These are phyloP conservation scores for Petrolisthes cinctipes DNA, from an alignment of 2,888 invertebrate genomes.

Conservation along the genomic window DNA sequence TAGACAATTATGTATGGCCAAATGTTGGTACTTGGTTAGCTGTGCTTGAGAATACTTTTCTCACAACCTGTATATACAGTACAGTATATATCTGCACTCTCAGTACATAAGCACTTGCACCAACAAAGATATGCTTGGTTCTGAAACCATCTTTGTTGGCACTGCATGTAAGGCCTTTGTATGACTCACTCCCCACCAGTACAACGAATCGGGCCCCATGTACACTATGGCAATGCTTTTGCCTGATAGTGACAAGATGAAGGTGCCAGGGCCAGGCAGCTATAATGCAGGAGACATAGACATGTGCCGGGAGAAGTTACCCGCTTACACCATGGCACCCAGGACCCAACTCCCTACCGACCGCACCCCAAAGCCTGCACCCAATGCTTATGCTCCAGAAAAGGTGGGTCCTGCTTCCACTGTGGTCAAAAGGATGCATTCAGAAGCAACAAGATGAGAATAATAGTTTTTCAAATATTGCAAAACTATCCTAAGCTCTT, in stretches of 20 bases:
- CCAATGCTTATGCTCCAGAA: slow-evolving; percentile 61
- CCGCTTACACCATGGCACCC: slow-evolving; percentile 62
- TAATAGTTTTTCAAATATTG: no score
- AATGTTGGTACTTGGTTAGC: no score
- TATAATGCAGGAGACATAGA: slow-evolving; percentile 56
- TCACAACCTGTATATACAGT: background rate
- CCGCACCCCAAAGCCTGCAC: slow-evolving; percentile 59
- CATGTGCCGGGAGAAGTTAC: slow-evolving; percentile 50
- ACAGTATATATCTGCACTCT: background rate
- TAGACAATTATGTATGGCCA: no score
- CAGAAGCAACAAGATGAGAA: no score
- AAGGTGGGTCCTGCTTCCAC: slow-evolving; percentile 38
- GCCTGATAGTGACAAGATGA: slow-evolving; percentile 37
- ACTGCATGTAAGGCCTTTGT: background rate
- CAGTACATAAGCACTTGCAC: background rate
- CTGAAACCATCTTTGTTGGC: background rate
- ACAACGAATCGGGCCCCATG: slow-evolving; percentile 31
- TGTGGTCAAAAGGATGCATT: no score
- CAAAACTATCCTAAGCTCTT: no score
- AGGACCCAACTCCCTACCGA: slow-evolving; percentile 57
- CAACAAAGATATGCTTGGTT: background rate
- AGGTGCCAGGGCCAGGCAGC: slow-evolving; percentile 60
- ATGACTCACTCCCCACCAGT: slow-evolving; percentile 40
- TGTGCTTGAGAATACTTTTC: background rate
- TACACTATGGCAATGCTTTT: slow-evolving; percentile 50